Percentiles rank a stretch among this genome's conserved stretches.
Conservation (phyloP, 2,113 vertebrate species). For the Psilopogon haemacephalus region DNA sequence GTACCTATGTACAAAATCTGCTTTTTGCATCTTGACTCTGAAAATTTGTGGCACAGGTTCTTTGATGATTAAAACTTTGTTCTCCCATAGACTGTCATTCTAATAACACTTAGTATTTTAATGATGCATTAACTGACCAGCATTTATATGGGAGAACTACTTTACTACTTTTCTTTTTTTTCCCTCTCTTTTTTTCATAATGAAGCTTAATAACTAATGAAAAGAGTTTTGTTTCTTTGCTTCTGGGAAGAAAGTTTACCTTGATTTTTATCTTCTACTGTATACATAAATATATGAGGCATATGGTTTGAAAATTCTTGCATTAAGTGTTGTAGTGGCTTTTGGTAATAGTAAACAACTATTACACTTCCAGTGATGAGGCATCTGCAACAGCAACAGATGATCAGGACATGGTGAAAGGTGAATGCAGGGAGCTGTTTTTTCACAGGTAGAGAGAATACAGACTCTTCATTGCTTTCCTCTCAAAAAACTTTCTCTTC, state of each 20-base stretch:
- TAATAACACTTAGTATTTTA: neutral
- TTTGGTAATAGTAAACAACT: neutral
- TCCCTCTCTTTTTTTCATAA: neutral
- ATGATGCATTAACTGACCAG: neutral
- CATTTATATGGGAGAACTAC: neutral
- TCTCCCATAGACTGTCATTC: neutral
- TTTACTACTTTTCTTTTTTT: neutral
- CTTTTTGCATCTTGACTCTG: neutral
- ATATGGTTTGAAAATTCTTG: neutral
- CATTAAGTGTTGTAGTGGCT: neutral
- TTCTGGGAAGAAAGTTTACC: neutral
- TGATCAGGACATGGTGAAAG: neutral
- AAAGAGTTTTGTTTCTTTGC: neutral
- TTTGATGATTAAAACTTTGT: neutral
- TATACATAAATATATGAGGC: neutral
- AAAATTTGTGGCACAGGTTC: neutral
- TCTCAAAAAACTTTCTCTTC: neutral
- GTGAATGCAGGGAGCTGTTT: accelerated
- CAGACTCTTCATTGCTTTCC: neutral
- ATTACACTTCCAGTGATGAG: neutral
- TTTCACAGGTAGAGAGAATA: neutral
- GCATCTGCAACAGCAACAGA: neutral
- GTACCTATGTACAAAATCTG: neutral
- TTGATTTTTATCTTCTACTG: neutral
- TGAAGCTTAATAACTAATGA: neutral